These are phyloP conservation scores for Drosophila micromelanica DNA, from an alignment of 1,140 invertebrate genomes.

Conservation along the genomic window DNA sequence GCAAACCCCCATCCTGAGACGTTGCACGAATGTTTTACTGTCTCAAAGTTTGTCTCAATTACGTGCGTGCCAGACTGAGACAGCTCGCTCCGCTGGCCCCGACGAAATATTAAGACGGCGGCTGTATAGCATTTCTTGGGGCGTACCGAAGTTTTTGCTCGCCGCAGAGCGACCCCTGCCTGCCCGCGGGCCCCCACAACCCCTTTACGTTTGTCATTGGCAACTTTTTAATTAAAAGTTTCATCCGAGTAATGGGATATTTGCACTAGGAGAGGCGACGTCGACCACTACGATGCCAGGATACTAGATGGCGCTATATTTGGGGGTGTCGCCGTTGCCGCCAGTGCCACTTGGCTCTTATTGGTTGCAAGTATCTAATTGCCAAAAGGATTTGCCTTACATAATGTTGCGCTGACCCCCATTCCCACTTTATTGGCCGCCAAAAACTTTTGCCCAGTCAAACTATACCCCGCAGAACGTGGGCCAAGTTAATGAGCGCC, in stretches of 20 bases:
- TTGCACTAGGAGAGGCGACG: constrained; percentile 77
- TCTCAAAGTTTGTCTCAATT: constrained; percentile 81
- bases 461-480: constrained; percentile 55
- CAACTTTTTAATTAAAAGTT: constrained; percentile 83
- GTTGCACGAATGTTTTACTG: constrained; percentile 74
- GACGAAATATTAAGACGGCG: constrained; percentile 68
- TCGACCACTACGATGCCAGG: constrained; percentile 55
- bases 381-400: constrained; percentile 80
- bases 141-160: constrained; percentile 23
- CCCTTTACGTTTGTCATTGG: constrained; percentile 73
- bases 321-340: constrained; percentile 51
- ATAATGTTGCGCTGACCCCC: constrained; percentile 62
- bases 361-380: constrained; percentile 76
- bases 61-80: constrained; percentile 75
- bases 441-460: constrained; percentile 64
- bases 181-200: background rate
- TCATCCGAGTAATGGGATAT: constrained; percentile 82
- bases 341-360: constrained; percentile 28
- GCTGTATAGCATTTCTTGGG: constrained; percentile 43
- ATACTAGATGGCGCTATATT: constrained; percentile 67
- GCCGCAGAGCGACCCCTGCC: constrained; percentile 2
- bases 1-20: constrained; percentile 27
- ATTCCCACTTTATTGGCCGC: constrained; percentile 37
- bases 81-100: constrained; percentile 41
- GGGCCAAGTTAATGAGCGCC: constrained; percentile 49